phyloP scores from a whole-genome alignment of 2,113 vertebrate genomes.

The Colossoma macropomum region DNA sequence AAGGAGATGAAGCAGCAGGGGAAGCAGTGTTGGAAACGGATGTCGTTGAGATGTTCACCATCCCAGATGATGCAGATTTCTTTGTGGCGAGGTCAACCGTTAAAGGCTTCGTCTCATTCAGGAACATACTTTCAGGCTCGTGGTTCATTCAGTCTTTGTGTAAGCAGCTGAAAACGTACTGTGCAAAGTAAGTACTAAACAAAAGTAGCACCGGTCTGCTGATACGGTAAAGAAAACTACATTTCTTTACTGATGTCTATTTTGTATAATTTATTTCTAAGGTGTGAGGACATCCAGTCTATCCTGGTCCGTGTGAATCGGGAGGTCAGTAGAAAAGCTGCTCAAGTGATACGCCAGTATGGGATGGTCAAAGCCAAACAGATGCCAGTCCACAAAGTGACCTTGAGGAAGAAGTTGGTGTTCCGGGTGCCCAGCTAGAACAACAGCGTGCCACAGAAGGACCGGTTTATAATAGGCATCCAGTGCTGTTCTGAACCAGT shows the following conservation, averaged over 20 bases:
- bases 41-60: neutral
- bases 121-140: constrained; percentile 65
- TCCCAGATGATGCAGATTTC: constrained; percentile 83
- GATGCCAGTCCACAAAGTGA: constrained; percentile 83
- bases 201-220: neutral
- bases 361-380: constrained; percentile 71
- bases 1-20: neutral
- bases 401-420: constrained; percentile 80
- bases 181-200: constrained; percentile 74
- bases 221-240: neutral
- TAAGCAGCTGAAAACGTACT: constrained; percentile 72
- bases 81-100: constrained; percentile 85
- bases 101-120: constrained; percentile 69
- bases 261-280: constrained; percentile 57
- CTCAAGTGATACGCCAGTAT: accelerated
- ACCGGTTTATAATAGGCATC: neutral
- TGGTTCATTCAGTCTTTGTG: constrained; percentile 91
- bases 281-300: constrained; percentile 78
- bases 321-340: constrained; percentile 78
- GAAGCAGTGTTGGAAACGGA: constrained; percentile 6
- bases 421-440: constrained; percentile 68
- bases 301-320: constrained; percentile 84
- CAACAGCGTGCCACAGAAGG: too few species aligned
- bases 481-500: neutral
- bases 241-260: neutral